Evolutionary conservation across 2,113 vertebrate genomes (phyloP).

Genomic region (Corvus cornix): DNA sequence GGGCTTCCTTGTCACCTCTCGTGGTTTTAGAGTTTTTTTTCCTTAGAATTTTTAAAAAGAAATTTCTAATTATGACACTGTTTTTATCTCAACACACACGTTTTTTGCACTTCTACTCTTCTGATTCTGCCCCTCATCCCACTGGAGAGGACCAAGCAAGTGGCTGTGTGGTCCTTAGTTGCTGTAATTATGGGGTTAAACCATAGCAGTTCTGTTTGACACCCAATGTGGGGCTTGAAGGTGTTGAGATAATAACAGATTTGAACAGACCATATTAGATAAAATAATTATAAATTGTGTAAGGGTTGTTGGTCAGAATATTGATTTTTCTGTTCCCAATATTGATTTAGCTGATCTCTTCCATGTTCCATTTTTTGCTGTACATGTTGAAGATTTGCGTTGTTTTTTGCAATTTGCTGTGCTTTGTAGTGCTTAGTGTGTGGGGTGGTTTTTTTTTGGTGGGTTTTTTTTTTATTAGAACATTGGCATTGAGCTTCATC

Average conservation of each 20-base stretch:
- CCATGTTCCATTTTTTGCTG: background rate
- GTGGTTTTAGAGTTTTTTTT: background rate
- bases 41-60: background rate
- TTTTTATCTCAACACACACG: background rate
- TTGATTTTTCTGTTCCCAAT: background rate
- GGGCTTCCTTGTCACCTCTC: background rate
- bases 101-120: background rate
- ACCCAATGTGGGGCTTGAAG: fast-evolving
- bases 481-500: background rate
- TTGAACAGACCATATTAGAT: background rate
- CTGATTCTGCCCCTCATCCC: background rate
- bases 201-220: background rate
- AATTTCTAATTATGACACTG: background rate
- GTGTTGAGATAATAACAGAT: background rate
- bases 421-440: background rate
- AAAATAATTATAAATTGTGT: background rate
- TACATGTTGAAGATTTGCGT: background rate
- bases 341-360: background rate
- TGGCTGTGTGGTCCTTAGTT: background rate
- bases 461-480: background rate
- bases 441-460: background rate
- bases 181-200: background rate
- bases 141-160: background rate
- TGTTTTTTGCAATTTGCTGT: background rate
- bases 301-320: background rate